Evolutionary conservation across 2,113 vertebrate species (phyloP), one percentile per base, ranked within the genome.

Genomic region (Pipa parva): DNA sequence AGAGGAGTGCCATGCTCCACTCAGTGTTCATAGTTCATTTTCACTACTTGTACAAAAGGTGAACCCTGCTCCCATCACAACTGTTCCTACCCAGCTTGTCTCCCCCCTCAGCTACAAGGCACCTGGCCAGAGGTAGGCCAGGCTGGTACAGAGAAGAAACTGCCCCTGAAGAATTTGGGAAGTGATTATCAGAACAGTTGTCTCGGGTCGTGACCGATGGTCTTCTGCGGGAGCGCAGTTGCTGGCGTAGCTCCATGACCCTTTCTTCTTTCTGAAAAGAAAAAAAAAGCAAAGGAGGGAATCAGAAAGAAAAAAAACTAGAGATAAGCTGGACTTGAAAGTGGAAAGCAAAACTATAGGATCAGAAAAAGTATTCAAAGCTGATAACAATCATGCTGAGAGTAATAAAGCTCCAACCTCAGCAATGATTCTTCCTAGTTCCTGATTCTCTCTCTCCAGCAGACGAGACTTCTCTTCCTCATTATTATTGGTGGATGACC

Each of bases 401-500:
- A 26, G 28, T 11, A 20, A 7, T n/a, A 21, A 5, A 9, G 24
- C 7, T 55, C 5, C 61, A n/a, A 95, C 95, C 92, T 97, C 95
- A 0, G 93, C 93, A 3, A 97, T 95, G 85, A 98, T 97, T 77
- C 93, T 93, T 73, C 97, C 95, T 74, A 98, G 84, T 63, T 98
- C 94, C 0, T 92, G 79, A 82, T 98, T 98, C 77, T 98, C 95
- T 39, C 94, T 84, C 83, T 98, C 95, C 80, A 98, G 73, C 61
- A 97, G 89, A 9, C 95, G 80, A 17, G 93, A 96, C 13, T 97
- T 97, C 78, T 98, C 95, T 76, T 98, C 95, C 28, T 97, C 95
- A 0, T 97, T 97, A 86, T 98, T 97, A 86, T 97, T 97, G 76
- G 94, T 97, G 46, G 95, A 97, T 0, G 95, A 97, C 1, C 94